phyloP scores from a whole-genome alignment of 2,888 invertebrate genomes.

The Eurois occulta region DNA sequence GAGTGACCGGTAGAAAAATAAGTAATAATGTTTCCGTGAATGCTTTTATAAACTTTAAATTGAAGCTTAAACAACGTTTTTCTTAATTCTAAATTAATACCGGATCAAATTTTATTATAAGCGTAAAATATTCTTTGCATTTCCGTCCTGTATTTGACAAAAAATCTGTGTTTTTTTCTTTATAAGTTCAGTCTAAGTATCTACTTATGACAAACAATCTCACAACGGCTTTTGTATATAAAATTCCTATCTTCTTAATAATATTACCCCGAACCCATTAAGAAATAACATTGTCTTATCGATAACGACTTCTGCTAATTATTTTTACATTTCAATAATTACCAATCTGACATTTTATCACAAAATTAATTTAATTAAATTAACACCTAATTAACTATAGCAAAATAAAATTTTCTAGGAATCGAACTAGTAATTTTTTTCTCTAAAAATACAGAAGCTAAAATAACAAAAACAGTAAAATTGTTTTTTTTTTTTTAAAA shows the following conservation, averaged over 20 bases:
- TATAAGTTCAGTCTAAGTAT: not conserved
- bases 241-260: not conserved
- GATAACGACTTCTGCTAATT: not conserved
- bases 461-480: not conserved
- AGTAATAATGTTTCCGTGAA: too few species aligned
- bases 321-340: constrained; percentile 12
- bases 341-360: not conserved
- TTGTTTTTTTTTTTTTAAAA: not conserved
- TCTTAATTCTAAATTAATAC: not conserved
- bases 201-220: too few species aligned
- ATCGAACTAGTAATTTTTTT: not conserved
- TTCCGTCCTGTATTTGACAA: not conserved
- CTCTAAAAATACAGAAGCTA: not conserved
- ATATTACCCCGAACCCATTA: not conserved
- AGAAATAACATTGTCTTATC: not conserved
- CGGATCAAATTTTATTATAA: not conserved
- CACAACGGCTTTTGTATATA: not conserved
- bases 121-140: not conserved
- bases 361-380: constrained; percentile 12
- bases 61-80: too few species aligned
- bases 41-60: not conserved
- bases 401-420: not conserved
- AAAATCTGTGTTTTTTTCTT: not conserved
- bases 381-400: not conserved
- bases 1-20: fast-evolving